These are phyloP conservation scores for Manis pentadactyla DNA, from an alignment of 2,797 vertebrate genomes.

Conservation along the genomic window DNA sequence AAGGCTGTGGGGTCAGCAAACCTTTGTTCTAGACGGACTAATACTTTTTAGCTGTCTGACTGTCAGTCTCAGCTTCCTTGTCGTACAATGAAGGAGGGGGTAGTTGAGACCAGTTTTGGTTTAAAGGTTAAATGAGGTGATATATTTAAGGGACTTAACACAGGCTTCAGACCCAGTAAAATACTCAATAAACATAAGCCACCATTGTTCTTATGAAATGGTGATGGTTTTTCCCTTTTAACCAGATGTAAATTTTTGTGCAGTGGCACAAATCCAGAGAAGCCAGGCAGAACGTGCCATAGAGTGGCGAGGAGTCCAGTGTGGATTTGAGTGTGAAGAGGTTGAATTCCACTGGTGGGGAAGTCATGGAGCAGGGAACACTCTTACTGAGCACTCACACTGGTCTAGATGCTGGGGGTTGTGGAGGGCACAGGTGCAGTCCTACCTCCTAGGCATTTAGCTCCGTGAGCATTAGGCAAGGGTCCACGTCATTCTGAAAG, in stretches of 20 bases:
- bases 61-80: neutral
- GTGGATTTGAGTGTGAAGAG: neutral
- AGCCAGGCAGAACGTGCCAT: neutral
- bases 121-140: neutral
- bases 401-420: neutral
- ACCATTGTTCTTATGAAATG: neutral
- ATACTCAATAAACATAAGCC: neutral
- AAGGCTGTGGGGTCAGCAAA: neutral
- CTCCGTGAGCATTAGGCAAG: neutral
- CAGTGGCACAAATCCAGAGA: neutral
- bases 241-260: neutral
- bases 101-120: neutral
- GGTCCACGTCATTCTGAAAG: neutral
- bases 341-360: neutral
- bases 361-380: neutral
- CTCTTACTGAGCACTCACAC: neutral
- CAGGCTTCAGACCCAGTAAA: neutral
- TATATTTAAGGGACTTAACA: neutral
- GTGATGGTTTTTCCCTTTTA: constrained; percentile 11
- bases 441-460: neutral
- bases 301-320: neutral
- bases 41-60: neutral
- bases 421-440: neutral
- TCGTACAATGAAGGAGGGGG: neutral
- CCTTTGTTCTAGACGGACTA: neutral